Evolutionary conservation across 1,140 invertebrate genomes (phyloP), one percentile per base, ranked within the genome.

Genomic region (Lepidurus packardi): DNA sequence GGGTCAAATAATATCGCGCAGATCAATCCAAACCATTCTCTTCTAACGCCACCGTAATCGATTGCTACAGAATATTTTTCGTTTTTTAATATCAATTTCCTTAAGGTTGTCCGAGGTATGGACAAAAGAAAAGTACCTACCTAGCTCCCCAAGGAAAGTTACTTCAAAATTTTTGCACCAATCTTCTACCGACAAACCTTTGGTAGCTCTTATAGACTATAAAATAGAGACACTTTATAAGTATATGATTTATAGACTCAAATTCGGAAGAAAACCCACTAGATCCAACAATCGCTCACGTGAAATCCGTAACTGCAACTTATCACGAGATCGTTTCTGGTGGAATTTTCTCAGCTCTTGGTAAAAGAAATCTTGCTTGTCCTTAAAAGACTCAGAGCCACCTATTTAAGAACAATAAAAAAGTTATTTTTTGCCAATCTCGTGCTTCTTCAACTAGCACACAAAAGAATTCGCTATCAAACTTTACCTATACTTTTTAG

Each of bases 161-260:
- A 97, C 93, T 87, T 97, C 94, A 85, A 97, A 97, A 86, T 93
- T 95, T 82, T 91, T 89, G 83, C 94, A 97, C 95, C 95, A 98
- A 85, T 97, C 95, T 73, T 88, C 89, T 34, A 93, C 85, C 80
- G 92, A 90, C 83, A 92, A 90, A 78, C 90, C 89, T 84, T 94
- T 94, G 6, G 93, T 95, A 34, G 92, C 90, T 86, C 94, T 95
- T 85, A 94, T 90, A 75, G 88, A 88, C 92, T 93, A 84, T 83
- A 84, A 75, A 1, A 79, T 8, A 74, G 7, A 73, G 73, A 74
- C 7, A 73, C 34, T 11, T 0, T 1, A 10, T 9, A 41, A 80
- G 74, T 73, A 73, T 43, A 24, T 74, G 75, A 43, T 21, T n/a
- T 41, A 78, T 8, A 21, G 10, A 73, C 21, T 43, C 6, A 13